phyloP scores from a whole-genome alignment of 1,140 invertebrate species.

The Aleiodes sp. region DNA sequence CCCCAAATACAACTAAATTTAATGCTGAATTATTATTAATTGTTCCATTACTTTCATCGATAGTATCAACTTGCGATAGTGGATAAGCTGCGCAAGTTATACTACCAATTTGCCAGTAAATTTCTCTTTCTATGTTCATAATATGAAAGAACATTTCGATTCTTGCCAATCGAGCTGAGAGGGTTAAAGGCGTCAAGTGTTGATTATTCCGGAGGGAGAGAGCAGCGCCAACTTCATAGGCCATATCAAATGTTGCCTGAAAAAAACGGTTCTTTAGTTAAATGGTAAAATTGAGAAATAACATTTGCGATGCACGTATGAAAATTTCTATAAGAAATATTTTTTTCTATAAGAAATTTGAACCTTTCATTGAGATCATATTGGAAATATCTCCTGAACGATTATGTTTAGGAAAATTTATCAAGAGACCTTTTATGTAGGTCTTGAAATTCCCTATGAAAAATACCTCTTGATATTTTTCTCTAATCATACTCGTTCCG shows the following conservation, averaged over 20 bases:
- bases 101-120: constrained; percentile 95
- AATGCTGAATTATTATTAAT: constrained; percentile 94
- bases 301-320: too few relatives aligned
- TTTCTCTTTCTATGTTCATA: constrained; percentile 91
- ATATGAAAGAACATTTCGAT: constrained; percentile 97
- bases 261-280: too few relatives aligned
- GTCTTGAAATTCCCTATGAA: too few relatives aligned
- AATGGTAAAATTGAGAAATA: background rate
- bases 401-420: too few relatives aligned
- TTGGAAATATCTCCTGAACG: too few relatives aligned
- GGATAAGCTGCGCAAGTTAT: constrained; percentile 98
- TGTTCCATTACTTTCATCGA: constrained; percentile 88
- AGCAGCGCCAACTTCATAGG: constrained; percentile 89
- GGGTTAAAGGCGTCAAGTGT: constrained; percentile 90
- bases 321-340: too few relatives aligned
- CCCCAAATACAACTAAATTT: constrained; percentile 98
- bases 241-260: constrained; percentile 93
- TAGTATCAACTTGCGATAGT: constrained; percentile 95
- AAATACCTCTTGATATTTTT: too few relatives aligned
- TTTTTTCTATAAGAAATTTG: too few relatives aligned
- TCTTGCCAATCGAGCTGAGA: constrained; percentile 92
- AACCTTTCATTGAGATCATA: too few relatives aligned
- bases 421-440: too few relatives aligned
- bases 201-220: constrained; percentile 86
- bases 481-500: too few relatives aligned